phyloP scores from a whole-genome alignment of 2,888 invertebrate genomes.

The Amiota mariae region DNA sequence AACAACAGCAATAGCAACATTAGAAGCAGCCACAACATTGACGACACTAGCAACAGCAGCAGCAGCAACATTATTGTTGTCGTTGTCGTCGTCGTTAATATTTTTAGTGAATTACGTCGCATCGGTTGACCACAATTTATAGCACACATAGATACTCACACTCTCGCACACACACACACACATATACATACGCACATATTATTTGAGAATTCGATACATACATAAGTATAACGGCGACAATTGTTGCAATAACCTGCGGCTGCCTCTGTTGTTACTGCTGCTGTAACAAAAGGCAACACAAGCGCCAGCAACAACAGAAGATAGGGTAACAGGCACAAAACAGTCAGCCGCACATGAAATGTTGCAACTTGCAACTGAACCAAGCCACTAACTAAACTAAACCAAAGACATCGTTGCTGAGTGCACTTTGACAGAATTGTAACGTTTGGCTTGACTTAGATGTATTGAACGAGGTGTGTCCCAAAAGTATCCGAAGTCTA shows the following conservation, averaged over 20 bases:
- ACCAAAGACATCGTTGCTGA: constrained; percentile 3
- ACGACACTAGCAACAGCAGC: background rate
- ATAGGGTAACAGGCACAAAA: constrained; percentile 8
- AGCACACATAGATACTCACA: constrained; percentile 39
- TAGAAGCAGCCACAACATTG: background rate
- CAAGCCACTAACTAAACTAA: background rate
- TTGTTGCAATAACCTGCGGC: constrained; percentile 23
- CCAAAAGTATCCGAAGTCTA: no score
- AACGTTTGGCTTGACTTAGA: background rate
- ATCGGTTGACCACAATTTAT: constrained; percentile 67
- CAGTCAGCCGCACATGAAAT: background rate
- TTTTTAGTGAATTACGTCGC: constrained; percentile 64
- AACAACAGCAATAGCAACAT: background rate
- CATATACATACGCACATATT: background rate
- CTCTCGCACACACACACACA: background rate
- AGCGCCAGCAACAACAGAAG: background rate
- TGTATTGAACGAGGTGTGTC: background rate
- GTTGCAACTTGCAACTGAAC: constrained; percentile 18
- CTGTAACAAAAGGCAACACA: background rate
- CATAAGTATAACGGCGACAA: constrained; percentile 4
- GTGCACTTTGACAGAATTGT: constrained; percentile 27
- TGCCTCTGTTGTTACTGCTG: background rate
- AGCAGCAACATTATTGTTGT: constrained; percentile 47
- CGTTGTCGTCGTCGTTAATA: no score
- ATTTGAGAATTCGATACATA: constrained; percentile 1